A percentile compares a stretch with the other conserved stretches of the same genome.
These are phyloP conservation scores for Eretmochelys imbricata DNA, from an alignment of 2,113 vertebrate genomes.

Conservation along the genomic window DNA sequence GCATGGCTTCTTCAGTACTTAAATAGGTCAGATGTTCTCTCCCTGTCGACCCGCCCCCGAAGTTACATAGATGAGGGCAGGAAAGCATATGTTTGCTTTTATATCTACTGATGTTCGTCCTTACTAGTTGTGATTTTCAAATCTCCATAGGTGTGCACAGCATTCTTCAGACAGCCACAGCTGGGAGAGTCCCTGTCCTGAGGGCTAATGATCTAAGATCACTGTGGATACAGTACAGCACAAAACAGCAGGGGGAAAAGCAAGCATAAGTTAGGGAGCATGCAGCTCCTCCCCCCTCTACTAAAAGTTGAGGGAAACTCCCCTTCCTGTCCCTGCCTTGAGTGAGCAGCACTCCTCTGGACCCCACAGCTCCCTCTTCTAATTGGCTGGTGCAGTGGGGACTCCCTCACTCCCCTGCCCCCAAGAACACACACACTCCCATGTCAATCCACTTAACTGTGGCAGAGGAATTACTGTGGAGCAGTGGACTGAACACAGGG, in stretches of 20 bases:
- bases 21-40: fast-evolving
- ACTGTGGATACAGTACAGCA: not conserved
- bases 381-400: not conserved
- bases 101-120: fast-evolving
- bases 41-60: fast-evolving
- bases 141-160: not conserved
- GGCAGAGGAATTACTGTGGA: not conserved
- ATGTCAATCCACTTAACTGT: fast-evolving
- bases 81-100: not conserved
- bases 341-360: not conserved
- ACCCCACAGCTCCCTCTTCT: not conserved
- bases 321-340: not conserved
- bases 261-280: not conserved
- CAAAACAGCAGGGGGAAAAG: not conserved
- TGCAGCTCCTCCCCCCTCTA: fast-evolving
- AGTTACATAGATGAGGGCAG: fast-evolving
- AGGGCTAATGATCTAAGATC: not conserved
- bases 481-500: not conserved
- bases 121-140: not conserved
- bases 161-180: fast-evolving
- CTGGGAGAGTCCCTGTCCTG: not conserved
- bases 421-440: not conserved
- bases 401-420: not conserved
- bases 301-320: not conserved
- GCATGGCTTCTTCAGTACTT: not conserved